These are phyloP conservation scores for Podarcis lilfordi DNA, from an alignment of 2,797 vertebrate genomes.

Conservation along the genomic window DNA sequence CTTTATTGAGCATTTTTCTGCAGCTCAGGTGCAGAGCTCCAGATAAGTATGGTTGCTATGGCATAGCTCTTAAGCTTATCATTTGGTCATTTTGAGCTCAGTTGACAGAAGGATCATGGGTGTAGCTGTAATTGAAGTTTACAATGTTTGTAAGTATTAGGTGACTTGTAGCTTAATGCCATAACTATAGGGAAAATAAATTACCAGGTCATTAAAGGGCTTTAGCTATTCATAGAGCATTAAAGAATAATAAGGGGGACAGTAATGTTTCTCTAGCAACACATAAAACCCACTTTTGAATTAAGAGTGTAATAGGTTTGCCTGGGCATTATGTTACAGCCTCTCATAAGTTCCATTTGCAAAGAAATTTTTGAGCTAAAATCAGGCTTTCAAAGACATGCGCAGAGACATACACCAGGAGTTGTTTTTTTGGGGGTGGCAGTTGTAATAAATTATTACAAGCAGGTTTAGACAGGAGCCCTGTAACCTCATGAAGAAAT, in stretches of 20 bases:
- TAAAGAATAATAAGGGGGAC: constrained; percentile 54
- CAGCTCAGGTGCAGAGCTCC: constrained; percentile 56
- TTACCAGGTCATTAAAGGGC: constrained; percentile 50
- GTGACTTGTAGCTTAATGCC: constrained; percentile 67
- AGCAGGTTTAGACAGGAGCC: constrained; percentile 53
- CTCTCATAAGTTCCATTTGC: constrained; percentile 56
- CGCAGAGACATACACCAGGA: constrained; percentile 12
- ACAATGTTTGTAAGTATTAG: constrained; percentile 68
- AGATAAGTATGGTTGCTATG: constrained; percentile 31
- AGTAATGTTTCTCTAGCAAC: constrained; percentile 61
- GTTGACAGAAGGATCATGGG: constrained; percentile 67
- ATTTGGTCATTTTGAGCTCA: constrained; percentile 54
- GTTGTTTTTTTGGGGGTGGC: background rate
- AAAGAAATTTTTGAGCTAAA: constrained; percentile 65
- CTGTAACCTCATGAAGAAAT: constrained; percentile 36
- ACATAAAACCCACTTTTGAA: constrained; percentile 67
- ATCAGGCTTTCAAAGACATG: constrained; percentile 61
- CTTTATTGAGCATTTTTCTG: constrained; percentile 63
- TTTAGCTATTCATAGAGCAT: constrained; percentile 57
- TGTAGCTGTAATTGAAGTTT: constrained; percentile 65
- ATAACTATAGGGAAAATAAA: constrained; percentile 63
- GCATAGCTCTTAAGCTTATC: constrained; percentile 62
- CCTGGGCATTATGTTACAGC: constrained; percentile 59
- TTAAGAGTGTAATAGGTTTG: constrained; percentile 72
- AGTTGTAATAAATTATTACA: constrained; percentile 65